Percentiles rank a stretch among this genome's conserved stretches.
These are phyloP conservation scores for Protobothrops flavoviridis DNA, from an alignment of 2,113 vertebrate genomes.

Conservation along the genomic window DNA sequence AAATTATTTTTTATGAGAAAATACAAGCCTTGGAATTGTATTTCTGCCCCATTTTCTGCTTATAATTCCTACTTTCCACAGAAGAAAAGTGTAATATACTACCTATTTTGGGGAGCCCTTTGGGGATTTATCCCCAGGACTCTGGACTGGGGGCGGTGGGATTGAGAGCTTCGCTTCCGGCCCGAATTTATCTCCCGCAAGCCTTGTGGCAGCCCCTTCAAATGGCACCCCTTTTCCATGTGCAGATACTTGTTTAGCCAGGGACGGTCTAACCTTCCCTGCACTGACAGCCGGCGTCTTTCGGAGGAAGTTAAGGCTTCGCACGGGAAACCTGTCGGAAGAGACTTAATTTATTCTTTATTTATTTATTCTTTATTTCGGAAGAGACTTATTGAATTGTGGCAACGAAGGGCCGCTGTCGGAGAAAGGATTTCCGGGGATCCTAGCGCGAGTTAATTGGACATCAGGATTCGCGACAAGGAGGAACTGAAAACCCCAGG, in stretches of 20 bases:
- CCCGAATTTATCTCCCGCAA: background rate
- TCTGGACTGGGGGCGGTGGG: background rate
- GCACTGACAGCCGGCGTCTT: background rate
- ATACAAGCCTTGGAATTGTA: background rate
- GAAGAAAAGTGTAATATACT: background rate
- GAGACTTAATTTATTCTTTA: background rate
- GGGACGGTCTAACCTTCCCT: background rate
- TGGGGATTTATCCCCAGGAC: background rate
- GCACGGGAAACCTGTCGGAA: background rate
- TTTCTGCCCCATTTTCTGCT: background rate
- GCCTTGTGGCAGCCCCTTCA: background rate
- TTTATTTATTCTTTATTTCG: background rate
- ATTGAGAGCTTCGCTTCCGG: background rate
- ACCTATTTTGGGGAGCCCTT: background rate
- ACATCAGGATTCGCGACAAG: background rate
- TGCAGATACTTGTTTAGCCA: background rate
- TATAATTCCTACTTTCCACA: background rate
- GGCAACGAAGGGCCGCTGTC: background rate
- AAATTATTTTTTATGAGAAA: background rate
- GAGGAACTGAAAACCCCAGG: background rate
- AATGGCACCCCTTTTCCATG: background rate
- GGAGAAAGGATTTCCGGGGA: background rate
- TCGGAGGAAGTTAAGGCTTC: background rate
- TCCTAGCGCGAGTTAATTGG: background rate
- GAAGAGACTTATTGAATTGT: background rate